Conservation (phyloP, 2,888 invertebrate species). For the Dexiosoma caninum region DNA sequence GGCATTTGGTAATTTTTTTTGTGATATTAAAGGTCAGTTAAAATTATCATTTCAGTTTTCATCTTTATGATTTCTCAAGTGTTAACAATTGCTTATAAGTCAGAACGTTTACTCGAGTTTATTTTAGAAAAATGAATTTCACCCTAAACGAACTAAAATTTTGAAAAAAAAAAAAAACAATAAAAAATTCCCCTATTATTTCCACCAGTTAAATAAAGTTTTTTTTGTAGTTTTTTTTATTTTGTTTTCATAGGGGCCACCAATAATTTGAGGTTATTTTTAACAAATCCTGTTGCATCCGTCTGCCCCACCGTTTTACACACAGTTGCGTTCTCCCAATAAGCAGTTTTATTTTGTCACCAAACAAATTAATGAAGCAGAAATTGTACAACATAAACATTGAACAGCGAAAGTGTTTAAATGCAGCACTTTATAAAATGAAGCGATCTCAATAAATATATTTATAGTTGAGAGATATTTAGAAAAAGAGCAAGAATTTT, state of each 20-base stretch:
- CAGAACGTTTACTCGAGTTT: neutral
- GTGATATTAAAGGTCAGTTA: conserved; percentile 35
- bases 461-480: neutral
- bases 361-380: conserved; percentile 60
- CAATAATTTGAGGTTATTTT: conserved; percentile 27
- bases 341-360: conserved; percentile 14
- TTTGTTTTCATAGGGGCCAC: neutral
- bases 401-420: conserved; percentile 13
- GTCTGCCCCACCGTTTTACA: neutral
- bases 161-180: conserved; percentile 14
- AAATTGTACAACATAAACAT: conserved; percentile 38
- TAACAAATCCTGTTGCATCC: conserved; percentile 4
- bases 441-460: neutral
- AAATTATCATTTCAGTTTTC: neutral
- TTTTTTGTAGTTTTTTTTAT: no score
- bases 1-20: neutral
- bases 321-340: neutral
- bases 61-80: conserved; percentile 25
- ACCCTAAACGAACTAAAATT: neutral
- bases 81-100: conserved; percentile 20
- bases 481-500: no score
- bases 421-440: conserved; percentile 1
- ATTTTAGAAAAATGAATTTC: conserved; percentile 15
- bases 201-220: neutral
- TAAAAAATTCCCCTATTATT: conserved; percentile 12